phyloP scores from a whole-genome alignment of 2,797 vertebrate genomes.

The Denticeps clupeoides region DNA sequence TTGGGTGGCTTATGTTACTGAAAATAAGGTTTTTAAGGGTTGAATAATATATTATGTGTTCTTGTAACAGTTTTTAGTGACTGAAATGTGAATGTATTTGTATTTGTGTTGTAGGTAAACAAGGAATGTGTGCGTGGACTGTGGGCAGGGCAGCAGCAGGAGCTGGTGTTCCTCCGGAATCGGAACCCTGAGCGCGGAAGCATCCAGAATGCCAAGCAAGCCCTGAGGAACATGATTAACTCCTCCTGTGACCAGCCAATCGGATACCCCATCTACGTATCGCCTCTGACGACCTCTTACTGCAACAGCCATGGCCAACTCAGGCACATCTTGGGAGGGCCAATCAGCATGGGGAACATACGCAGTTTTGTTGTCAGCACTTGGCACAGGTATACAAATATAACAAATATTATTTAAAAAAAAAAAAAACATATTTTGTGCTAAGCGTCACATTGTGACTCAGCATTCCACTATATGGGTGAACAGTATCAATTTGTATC shows the following conservation, averaged over 20 bases:
- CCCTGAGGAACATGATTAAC: conserved; percentile 97
- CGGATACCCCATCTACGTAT: conserved; percentile 96
- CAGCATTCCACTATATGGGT: too few relatives aligned
- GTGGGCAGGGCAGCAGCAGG: conserved; percentile 97
- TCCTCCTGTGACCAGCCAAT: conserved; percentile 97
- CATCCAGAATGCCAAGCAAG: conserved; percentile 98
- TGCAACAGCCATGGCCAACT: conserved; percentile 90
- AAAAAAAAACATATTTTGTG: too few relatives aligned
- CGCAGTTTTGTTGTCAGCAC: conserved; percentile 85
- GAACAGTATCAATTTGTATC: too few relatives aligned
- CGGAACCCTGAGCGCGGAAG: conserved; percentile 95
- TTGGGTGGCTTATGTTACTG: too few relatives aligned
- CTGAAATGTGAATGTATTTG: background rate
- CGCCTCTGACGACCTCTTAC: conserved; percentile 92
- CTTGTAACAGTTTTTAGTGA: background rate
- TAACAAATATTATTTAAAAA: too few relatives aligned
- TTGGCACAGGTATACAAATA: conserved; percentile 78
- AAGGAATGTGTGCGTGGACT: conserved; percentile 94
- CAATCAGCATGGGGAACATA: conserved; percentile 91
- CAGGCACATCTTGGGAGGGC: conserved; percentile 81
- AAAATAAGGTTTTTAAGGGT: too few relatives aligned
- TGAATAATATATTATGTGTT: too few relatives aligned
- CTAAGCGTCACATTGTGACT: too few relatives aligned
- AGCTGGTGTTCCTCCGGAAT: conserved; percentile 91
- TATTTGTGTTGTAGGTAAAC: conserved; percentile 65